Evolutionary conservation across 37 sponge, comb jelly and placozoan genomes (phyloP), one percentile per base, ranked within the genome.

Genomic region (Aplysina aerophoba): DNA sequence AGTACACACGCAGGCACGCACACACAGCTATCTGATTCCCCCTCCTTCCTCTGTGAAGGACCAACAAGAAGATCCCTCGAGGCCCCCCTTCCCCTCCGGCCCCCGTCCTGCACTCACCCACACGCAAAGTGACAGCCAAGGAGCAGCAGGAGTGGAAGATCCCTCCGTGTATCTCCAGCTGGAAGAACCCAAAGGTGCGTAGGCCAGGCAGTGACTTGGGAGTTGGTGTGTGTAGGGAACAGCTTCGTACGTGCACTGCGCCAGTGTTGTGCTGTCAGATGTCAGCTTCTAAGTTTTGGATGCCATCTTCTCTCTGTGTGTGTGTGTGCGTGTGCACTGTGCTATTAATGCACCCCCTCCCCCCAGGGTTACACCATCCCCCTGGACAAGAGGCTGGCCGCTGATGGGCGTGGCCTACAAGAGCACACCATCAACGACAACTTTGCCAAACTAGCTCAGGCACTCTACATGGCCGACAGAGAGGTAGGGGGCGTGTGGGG

Each of bases 111-210:
- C 99, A 98, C 85, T 96, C 97, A 22, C 99, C 99, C 0, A 87
- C 97, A 6, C 74, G 96, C 21, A 98, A 98, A 87, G 96, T 95
- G 55, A 96, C 99, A 66, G 99, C 92, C 35, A 96, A 96, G 73
- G 99, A 98, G 73, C 99, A 98, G 81, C 99, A 98, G 57, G 99
- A 98, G 61, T 98, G 99, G 99, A 98, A 98, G 85, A 95, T 98
- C 20, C 99, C 99, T 41, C 99, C 99, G 25, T 98, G 95, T 58
- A 94, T 98, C 37, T 96, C 97, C 25, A 98, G 94, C 90, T 98
- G 99, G 99, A 98, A 96, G 89, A 98, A 98, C 40, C 95, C 95
- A 24, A 91, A 85, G 83, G 92, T 91, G 22, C 22, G 79, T 79
- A 15, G 17, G 41, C 28, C 11, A 8, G 28, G 5, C 65, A 24